Evolutionary conservation across 2,113 vertebrate genomes (phyloP).

Genomic region (Grammomys surdaster): DNA sequence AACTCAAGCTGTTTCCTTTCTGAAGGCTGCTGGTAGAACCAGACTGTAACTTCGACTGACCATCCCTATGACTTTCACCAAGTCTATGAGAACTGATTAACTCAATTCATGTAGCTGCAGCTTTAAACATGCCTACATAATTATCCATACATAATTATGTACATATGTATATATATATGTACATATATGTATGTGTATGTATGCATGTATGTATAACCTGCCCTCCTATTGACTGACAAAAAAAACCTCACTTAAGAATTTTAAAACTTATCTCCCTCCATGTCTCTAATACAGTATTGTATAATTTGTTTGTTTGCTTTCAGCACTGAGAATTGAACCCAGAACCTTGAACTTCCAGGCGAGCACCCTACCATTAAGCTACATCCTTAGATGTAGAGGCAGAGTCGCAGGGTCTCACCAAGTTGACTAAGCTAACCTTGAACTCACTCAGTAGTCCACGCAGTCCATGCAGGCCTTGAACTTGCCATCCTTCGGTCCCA

Average conservation of each 20-base stretch:
- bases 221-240: constrained; percentile 50
- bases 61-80: constrained; percentile 67
- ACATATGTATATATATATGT: neutral
- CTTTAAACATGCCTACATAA: constrained; percentile 47
- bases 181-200: neutral
- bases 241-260: constrained; percentile 25
- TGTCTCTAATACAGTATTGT: neutral
- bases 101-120: constrained; percentile 52
- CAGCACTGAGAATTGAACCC: neutral
- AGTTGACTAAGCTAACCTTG: neutral
- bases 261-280: constrained; percentile 53
- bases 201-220: constrained; percentile 37
- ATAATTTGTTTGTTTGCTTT: neutral
- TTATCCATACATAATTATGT: neutral
- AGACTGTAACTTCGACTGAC: constrained; percentile 56
- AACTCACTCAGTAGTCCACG: neutral
- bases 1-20: constrained; percentile 16
- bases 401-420: neutral
- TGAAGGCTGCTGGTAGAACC: constrained; percentile 56
- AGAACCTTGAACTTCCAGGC: neutral
- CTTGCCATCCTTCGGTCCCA: neutral
- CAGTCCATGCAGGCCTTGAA: neutral
- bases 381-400: too few species aligned
- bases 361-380: neutral
- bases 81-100: constrained; percentile 57